Percentiles rank a stretch among this genome's conserved stretches.
Evolutionary conservation across 2,113 vertebrate species (phyloP).

Genomic region (Clinocottus analis): DNA sequence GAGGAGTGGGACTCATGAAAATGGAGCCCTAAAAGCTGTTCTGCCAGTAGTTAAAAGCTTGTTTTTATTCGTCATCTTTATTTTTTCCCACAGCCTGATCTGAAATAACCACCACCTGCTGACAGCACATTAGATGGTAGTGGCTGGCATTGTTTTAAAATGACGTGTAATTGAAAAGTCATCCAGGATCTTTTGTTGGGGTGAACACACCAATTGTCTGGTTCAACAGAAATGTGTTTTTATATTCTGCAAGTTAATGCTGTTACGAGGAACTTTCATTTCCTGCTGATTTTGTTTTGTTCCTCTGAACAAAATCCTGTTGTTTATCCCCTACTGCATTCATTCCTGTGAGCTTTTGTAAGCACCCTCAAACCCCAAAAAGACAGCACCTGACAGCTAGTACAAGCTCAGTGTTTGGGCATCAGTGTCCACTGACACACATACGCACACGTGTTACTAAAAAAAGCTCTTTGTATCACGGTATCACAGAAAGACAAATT

Average conservation of each 20-base stretch:
- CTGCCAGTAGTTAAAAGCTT: constrained; percentile 1
- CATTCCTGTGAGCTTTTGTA: not conserved
- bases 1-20: constrained; percentile 11
- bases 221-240: not conserved
- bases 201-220: not conserved
- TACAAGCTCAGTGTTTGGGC: not conserved
- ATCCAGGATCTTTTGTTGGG: not conserved
- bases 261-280: not conserved
- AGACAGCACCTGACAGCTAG: constrained; percentile 7
- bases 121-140: not conserved
- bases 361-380: not conserved
- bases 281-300: not conserved
- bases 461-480: constrained; percentile 15
- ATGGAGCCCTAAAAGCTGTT: constrained; percentile 4
- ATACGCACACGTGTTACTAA: not conserved
- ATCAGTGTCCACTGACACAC: constrained; percentile 26
- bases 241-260: not conserved
- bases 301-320: not conserved
- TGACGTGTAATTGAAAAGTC: not conserved
- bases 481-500: constrained; percentile 29
- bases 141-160: not conserved
- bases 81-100: not conserved
- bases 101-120: not conserved
- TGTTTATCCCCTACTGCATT: constrained; percentile 6
- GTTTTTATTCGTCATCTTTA: not conserved